Percentiles rank a stretch among this genome's conserved stretches.
Conservation (phyloP, 2,113 vertebrate species). For the Gobius niger region DNA sequence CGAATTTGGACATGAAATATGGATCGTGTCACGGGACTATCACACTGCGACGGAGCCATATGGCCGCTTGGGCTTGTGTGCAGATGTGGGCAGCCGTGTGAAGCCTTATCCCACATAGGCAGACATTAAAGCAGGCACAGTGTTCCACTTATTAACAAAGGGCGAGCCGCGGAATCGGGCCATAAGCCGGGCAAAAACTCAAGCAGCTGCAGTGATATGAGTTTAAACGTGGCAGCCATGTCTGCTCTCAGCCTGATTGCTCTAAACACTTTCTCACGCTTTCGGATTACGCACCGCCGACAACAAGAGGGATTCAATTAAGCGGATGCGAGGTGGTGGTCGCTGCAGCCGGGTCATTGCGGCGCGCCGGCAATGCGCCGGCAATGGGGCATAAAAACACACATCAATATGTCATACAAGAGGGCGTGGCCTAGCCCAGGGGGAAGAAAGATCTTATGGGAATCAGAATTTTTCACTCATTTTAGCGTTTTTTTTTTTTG, state of each 20-base stretch:
- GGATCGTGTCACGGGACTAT: constrained; percentile 1
- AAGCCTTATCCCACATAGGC: background rate
- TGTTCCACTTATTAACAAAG: background rate
- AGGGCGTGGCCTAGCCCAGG: too few species aligned
- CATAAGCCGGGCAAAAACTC: background rate
- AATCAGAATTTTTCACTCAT: too few species aligned
- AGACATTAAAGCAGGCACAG: constrained; percentile 2
- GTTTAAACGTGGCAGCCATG: background rate
- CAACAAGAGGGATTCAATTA: constrained; percentile 4
- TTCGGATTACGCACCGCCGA: background rate
- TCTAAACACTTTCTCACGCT: background rate
- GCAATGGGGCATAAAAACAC: background rate
- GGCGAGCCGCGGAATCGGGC: background rate
- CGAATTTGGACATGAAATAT: background rate
- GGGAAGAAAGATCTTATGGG: too few species aligned
- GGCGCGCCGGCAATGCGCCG: background rate
- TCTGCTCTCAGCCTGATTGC: constrained; percentile 3
- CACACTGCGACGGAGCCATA: background rate
- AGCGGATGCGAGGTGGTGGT: background rate
- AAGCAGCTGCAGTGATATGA: background rate
- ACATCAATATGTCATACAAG: too few species aligned
- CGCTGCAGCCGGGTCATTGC: background rate
- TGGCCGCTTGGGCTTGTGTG: constrained; percentile 1
- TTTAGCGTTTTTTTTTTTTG: too few species aligned
- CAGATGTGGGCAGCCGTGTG: background rate